A percentile compares a stretch with the other conserved stretches of the same genome.
Conservation (phyloP, 1,140 invertebrate species). For the Euwallacea similis region DNA sequence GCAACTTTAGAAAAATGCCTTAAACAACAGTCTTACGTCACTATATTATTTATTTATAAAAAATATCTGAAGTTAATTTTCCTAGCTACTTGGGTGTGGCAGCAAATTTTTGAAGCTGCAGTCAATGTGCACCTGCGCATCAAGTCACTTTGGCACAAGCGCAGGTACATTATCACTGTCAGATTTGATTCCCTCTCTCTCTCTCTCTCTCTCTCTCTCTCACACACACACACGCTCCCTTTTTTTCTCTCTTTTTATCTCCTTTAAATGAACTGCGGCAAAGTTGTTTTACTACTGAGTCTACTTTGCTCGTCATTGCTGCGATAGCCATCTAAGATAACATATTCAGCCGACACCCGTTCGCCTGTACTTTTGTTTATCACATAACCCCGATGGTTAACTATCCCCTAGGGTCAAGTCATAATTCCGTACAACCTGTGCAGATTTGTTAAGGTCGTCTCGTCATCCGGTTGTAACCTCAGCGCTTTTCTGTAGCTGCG, state of each 20-base stretch:
- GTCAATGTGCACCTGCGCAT: too few relatives aligned
- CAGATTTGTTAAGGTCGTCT: slow-evolving; percentile 84
- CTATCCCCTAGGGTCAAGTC: slow-evolving; percentile 54
- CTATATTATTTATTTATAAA: neutral
- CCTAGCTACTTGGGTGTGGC: too few relatives aligned
- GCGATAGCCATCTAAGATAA: slow-evolving; percentile 5
- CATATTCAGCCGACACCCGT: slow-evolving; percentile 24
- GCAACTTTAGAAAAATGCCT: too few relatives aligned
- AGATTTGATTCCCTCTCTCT: neutral
- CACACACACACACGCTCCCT: too few relatives aligned
- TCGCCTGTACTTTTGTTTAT: slow-evolving; percentile 28
- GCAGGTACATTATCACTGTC: slow-evolving; percentile 2
- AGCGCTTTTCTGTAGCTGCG: slow-evolving; percentile 80
- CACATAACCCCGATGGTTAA: slow-evolving; percentile 24
- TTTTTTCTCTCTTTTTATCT: too few relatives aligned
- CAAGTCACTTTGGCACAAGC: neutral
- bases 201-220: too few relatives aligned
- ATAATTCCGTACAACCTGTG: slow-evolving; percentile 71
- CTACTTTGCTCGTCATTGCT: neutral
- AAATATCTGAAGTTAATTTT: too few relatives aligned
- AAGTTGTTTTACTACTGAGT: slow-evolving; percentile 1
- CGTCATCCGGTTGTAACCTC: slow-evolving; percentile 79
- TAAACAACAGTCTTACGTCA: slow-evolving; percentile 23
- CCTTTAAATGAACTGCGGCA: slow-evolving; percentile 17
- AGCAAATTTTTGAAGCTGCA: too few relatives aligned